Evolutionary conservation across 2,888 invertebrate genomes (phyloP).

Genomic region (Drosophila nigricruria): DNA sequence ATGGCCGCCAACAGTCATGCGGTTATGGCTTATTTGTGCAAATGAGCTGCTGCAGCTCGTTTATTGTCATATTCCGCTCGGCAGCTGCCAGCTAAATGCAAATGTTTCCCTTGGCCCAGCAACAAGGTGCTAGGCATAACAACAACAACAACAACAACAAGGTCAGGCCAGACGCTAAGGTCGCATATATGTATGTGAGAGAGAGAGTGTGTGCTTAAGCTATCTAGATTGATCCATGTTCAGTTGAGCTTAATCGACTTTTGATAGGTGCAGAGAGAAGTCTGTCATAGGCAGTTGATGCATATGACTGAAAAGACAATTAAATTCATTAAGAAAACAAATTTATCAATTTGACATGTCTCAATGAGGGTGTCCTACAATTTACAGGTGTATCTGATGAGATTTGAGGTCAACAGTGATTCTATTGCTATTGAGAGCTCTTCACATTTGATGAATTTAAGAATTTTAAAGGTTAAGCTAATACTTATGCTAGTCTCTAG

Average conservation of each 20-base stretch:
- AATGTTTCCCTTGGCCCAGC: constrained; percentile 48
- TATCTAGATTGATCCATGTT: constrained; percentile 5
- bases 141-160: neutral
- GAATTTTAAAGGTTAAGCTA: too few species aligned
- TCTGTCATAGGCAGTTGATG: neutral
- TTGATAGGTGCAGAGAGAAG: neutral
- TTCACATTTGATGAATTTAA: too few species aligned
- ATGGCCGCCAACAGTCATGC: constrained; percentile 61
- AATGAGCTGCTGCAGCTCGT: constrained; percentile 76
- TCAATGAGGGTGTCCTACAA: neutral
- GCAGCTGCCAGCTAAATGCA: constrained; percentile 62
- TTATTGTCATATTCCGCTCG: constrained; percentile 63
- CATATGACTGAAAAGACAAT: neutral
- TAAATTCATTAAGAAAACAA: constrained; percentile 1
- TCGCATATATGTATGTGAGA: neutral
- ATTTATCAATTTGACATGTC: neutral
- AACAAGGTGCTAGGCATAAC: neutral
- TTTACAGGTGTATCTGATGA: neutral
- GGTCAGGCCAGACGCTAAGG: neutral
- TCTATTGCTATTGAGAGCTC: too few species aligned
- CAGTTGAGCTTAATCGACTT: neutral
- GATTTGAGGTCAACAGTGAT: too few species aligned
- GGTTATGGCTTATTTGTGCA: constrained; percentile 81
- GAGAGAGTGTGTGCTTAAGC: neutral
- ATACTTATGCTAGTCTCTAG: too few species aligned